These are phyloP conservation scores for Dascillus cervinus DNA, from an alignment of 2,888 invertebrate genomes.

Conservation along the genomic window DNA sequence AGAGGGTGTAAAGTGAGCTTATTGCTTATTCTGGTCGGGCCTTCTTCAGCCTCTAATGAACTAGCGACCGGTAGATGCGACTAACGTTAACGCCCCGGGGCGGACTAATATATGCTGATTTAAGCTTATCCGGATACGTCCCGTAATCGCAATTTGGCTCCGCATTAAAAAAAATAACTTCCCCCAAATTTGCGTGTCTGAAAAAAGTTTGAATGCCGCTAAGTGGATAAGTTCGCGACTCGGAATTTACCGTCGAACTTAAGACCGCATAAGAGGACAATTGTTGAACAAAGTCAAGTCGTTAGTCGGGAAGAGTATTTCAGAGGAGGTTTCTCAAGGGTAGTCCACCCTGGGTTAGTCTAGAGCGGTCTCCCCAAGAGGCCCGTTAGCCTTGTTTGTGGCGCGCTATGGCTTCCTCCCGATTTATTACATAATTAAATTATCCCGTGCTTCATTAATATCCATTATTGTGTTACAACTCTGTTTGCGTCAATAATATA, in stretches of 20 bases:
- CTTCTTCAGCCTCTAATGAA: conserved; percentile 28
- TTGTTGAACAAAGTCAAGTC: no score
- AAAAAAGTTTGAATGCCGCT: no score
- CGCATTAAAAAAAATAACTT: no score
- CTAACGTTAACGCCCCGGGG: conserved; percentile 21
- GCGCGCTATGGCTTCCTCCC: conserved; percentile 19
- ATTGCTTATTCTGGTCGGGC: conserved; percentile 32
- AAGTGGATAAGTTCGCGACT: no score
- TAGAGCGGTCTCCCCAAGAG: conserved; percentile 18
- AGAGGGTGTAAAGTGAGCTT: conserved; percentile 31
- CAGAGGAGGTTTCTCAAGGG: no score
- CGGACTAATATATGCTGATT: conserved; percentile 28
- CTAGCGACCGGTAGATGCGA: conserved; percentile 22
- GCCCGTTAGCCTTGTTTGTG: conserved; percentile 19
- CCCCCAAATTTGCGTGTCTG: no score
- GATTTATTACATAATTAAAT: conserved; percentile 33
- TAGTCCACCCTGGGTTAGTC: conserved; percentile 12
- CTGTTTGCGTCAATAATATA: conserved; percentile 24
- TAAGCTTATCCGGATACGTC: conserved; percentile 27
- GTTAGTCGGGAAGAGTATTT: no score
- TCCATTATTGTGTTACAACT: conserved; percentile 28
- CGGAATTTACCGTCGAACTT: no score
- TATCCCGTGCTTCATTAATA: conserved; percentile 31
- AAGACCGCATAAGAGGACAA: no score
- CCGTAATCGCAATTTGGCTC: conserved; percentile 28